phyloP scores from a whole-genome alignment of 30 jellyfish, hydroid and myxozoan genomes.

The Aurelia aurita region DNA sequence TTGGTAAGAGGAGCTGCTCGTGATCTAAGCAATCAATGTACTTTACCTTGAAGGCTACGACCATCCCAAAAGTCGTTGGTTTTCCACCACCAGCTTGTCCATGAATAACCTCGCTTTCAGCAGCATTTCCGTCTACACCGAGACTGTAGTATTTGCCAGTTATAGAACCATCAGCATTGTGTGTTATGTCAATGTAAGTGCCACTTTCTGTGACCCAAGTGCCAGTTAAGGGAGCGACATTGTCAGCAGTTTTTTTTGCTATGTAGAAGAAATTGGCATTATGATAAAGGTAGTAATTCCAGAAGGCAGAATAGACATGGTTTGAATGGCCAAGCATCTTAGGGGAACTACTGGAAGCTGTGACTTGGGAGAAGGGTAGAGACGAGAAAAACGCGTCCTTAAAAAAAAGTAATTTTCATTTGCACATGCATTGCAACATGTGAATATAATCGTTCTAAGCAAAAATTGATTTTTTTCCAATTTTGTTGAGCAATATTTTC shows the following conservation, averaged over 20 bases:
- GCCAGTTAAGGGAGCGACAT: constrained; percentile 53
- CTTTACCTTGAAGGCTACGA: constrained; percentile 74
- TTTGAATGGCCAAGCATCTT: no score
- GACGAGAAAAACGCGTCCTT: no score
- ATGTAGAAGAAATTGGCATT: background rate
- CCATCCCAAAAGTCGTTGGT: constrained; percentile 84
- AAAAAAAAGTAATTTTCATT: no score
- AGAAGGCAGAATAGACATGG: no score
- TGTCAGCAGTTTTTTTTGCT: background rate
- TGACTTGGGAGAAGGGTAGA: no score
- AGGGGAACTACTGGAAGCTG: no score
- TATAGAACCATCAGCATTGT: constrained; percentile 69
- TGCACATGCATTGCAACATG: no score
- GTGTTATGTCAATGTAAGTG: constrained; percentile 43
- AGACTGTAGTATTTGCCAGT: constrained; percentile 50
- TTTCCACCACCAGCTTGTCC: constrained; percentile 82
- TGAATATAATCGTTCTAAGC: no score
- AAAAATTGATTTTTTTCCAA: no score
- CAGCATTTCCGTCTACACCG: constrained; percentile 6
- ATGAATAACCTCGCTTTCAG: constrained; percentile 35
- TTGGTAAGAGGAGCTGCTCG: no score
- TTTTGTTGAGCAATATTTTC: no score
- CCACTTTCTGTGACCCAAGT: constrained; percentile 77
- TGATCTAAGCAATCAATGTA: background rate
- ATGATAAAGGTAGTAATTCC: no score